Conservation (phyloP, 2,113 vertebrate species). For the Dicentrarchus labrax region DNA sequence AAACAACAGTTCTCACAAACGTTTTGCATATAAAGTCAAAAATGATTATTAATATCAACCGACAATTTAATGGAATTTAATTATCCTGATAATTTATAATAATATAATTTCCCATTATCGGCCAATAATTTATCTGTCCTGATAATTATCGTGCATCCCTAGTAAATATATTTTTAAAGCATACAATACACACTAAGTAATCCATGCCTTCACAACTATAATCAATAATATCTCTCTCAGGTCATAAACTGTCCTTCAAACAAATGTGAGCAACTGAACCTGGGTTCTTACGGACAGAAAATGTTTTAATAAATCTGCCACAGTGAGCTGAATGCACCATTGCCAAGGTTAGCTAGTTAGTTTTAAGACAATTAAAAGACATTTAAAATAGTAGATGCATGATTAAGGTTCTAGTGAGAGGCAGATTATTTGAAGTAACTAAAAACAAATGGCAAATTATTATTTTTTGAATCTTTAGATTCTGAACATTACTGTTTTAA, state of each 20-base stretch:
- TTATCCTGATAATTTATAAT: no score
- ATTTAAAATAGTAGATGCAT: neutral
- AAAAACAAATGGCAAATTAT: neutral
- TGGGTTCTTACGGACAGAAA: neutral
- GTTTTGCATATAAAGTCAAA: no score
- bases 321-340: neutral
- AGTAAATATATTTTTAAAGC: no score
- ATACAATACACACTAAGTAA: no score
- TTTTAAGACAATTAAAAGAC: neutral
- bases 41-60: no score
- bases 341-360: neutral
- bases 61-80: no score
- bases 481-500: neutral
- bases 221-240: neutral
- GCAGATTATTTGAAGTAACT: neutral
- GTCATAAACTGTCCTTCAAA: neutral
- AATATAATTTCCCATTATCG: no score
- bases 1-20: neutral
- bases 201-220: no score
- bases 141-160: no score
- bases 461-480: no score
- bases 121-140: no score
- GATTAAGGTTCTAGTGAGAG: neutral
- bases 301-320: neutral
- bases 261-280: neutral